Evolutionary conservation across 2,888 invertebrate species (phyloP).

Genomic region (Dromius quadrimaculatus): DNA sequence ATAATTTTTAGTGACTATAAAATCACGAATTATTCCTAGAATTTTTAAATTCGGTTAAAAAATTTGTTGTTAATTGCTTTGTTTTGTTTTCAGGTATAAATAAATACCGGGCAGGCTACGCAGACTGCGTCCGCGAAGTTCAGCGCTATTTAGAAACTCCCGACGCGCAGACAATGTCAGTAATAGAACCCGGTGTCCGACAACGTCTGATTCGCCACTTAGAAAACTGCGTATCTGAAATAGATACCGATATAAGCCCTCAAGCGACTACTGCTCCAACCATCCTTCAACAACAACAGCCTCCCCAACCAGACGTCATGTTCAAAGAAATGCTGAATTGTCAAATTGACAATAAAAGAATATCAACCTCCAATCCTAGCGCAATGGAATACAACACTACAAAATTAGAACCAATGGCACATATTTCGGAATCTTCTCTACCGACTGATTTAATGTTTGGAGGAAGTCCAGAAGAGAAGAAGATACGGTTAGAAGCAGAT

Average conservation of each 20-base stretch:
- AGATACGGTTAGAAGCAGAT: constrained; percentile 60
- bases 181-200: constrained; percentile 71
- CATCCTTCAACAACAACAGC: constrained; percentile 56
- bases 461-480: constrained; percentile 31
- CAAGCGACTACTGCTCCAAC: constrained; percentile 56
- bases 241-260: constrained; percentile 70
- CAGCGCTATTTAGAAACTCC: constrained; percentile 72
- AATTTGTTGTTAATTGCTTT: too few relatives aligned
- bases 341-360: constrained; percentile 32
- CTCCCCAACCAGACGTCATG: constrained; percentile 29
- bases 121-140: constrained; percentile 76
- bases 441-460: constrained; percentile 39
- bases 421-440: constrained; percentile 39
- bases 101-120: constrained; percentile 76
- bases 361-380: constrained; percentile 35
- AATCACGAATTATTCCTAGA: too few relatives aligned
- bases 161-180: constrained; percentile 72
- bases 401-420: constrained; percentile 37
- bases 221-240: constrained; percentile 73
- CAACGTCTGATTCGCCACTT: constrained; percentile 72
- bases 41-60: too few relatives aligned
- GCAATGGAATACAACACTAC: constrained; percentile 42
- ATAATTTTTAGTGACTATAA: too few relatives aligned
- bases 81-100: constrained; percentile 65
- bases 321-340: constrained; percentile 39